A percentile compares a stretch with the other conserved stretches of the same genome.
These are phyloP conservation scores for Knipowitschia caucasica DNA, from an alignment of 2,797 vertebrate species.

Conservation along the genomic window DNA sequence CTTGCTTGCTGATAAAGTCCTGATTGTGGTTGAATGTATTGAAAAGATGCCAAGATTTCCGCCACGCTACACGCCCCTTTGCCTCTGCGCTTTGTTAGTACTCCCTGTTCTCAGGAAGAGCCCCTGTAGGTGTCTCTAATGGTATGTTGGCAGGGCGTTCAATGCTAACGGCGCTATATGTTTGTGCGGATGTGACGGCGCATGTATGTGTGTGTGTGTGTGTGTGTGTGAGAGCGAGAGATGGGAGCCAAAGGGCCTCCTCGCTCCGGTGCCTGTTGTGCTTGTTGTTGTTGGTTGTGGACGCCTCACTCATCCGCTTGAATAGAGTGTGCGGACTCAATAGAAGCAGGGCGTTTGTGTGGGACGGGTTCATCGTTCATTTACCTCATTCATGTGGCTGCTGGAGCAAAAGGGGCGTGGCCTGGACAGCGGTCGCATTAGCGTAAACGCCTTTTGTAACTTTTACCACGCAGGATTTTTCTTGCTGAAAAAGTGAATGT, in stretches of 20 bases:
- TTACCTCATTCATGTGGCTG: conserved; percentile 66
- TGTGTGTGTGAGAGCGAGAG: conserved; percentile 65
- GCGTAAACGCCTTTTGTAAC: conserved; percentile 41
- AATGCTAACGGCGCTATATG: conserved; percentile 56
- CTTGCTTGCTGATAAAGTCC: conserved; percentile 55
- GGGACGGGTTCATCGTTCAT: conserved; percentile 72
- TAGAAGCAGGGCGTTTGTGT: conserved; percentile 69
- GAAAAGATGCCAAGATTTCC: conserved; percentile 68
- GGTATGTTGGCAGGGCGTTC: conserved; percentile 62
- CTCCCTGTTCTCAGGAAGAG: conserved; percentile 71
- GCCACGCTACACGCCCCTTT: conserved; percentile 53
- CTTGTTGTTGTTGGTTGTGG: conserved; percentile 69
- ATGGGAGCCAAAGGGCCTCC: conserved; percentile 58
- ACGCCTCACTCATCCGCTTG: conserved; percentile 76
- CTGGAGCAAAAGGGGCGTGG: conserved; percentile 60
- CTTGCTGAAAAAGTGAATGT: no score
- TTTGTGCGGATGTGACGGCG: conserved; percentile 55
- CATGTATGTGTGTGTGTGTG: conserved; percentile 53
- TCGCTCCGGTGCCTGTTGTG: conserved; percentile 75
- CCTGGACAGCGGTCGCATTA: conserved; percentile 48
- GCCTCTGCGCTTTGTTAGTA: conserved; percentile 59
- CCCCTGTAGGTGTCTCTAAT: conserved; percentile 67
- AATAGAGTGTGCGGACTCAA: conserved; percentile 67
- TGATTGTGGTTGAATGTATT: conserved; percentile 63
- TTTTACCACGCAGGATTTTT: conserved; percentile 51